Evolutionary conservation across 2,113 vertebrate genomes (phyloP).

Genomic region (Motacilla alba): DNA sequence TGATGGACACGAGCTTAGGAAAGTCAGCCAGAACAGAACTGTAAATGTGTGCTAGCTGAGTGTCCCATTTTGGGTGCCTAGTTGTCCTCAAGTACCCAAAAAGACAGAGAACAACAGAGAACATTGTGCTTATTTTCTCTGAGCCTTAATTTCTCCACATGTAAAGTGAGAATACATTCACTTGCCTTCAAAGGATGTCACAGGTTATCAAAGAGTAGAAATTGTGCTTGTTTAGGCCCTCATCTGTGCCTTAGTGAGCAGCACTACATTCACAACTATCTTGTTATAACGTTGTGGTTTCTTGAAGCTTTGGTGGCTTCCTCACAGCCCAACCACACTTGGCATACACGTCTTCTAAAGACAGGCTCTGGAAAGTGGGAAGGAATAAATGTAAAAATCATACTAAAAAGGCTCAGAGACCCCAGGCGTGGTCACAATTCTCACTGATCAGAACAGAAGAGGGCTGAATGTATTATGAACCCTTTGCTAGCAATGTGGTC

Average conservation of each 20-base stretch:
- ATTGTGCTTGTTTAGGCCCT: neutral
- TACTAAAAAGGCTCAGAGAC: neutral
- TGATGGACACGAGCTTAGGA: fast-evolving
- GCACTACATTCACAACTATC: neutral
- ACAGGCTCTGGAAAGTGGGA: neutral
- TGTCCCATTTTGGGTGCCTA: neutral
- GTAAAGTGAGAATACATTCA: neutral
- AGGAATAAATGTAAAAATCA: neutral
- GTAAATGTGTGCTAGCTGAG: neutral
- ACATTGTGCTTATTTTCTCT: neutral
- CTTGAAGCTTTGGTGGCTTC: neutral
- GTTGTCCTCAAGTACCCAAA: neutral
- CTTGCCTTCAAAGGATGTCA: neutral
- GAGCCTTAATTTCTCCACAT: neutral
- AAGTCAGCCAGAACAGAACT: neutral
- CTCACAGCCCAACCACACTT: neutral
- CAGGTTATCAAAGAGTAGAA: neutral
- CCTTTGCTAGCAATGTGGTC: neutral
- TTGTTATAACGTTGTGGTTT: neutral
- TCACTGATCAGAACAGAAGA: neutral
- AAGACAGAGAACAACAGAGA: neutral
- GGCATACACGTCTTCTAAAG: neutral
- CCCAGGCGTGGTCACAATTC: neutral
- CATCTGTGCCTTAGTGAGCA: neutral
- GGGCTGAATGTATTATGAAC: neutral